Conservation (phyloP, 1,140 invertebrate genomes). For the Sinella curviseta region DNA sequence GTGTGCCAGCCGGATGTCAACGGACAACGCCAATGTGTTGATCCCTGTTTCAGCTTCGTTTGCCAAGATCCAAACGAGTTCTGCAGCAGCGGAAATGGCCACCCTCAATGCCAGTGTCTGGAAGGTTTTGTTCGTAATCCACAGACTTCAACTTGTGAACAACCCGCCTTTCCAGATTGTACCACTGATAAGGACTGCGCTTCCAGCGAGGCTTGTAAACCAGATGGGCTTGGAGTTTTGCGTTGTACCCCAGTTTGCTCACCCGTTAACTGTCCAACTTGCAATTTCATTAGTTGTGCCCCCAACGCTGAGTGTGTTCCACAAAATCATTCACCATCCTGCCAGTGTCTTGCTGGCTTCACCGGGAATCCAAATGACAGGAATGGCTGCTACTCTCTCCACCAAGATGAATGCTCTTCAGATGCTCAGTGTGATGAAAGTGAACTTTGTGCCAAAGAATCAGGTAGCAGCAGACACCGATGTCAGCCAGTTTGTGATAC, state of each 20-base stretch:
- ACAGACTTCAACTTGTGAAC: conserved; percentile 73
- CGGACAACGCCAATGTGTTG: conserved; percentile 68
- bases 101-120: conserved; percentile 74
- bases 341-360: conserved; percentile 76
- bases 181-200: conserved; percentile 70
- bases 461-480: conserved; percentile 54
- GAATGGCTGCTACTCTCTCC: conserved; percentile 71
- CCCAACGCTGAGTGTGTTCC: conserved; percentile 77
- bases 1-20: conserved; percentile 59
- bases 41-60: conserved; percentile 74
- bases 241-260: conserved; percentile 69
- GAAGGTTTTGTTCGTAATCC: conserved; percentile 79
- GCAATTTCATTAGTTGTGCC: conserved; percentile 76
- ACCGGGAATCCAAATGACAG: conserved; percentile 85
- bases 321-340: conserved; percentile 68
- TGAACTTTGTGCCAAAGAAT: conserved; percentile 67
- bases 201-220: conserved; percentile 67
- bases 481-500: conserved; percentile 75
- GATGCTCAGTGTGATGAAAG: conserved; percentile 79
- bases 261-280: conserved; percentile 54
- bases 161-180: conserved; percentile 80
- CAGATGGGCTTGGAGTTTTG: conserved; percentile 78
- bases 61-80: conserved; percentile 75
- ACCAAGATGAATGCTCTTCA: conserved; percentile 72
- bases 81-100: conserved; percentile 67